Conservation (phyloP, 2,888 invertebrate species). For the Ochropacha duplaris region DNA sequence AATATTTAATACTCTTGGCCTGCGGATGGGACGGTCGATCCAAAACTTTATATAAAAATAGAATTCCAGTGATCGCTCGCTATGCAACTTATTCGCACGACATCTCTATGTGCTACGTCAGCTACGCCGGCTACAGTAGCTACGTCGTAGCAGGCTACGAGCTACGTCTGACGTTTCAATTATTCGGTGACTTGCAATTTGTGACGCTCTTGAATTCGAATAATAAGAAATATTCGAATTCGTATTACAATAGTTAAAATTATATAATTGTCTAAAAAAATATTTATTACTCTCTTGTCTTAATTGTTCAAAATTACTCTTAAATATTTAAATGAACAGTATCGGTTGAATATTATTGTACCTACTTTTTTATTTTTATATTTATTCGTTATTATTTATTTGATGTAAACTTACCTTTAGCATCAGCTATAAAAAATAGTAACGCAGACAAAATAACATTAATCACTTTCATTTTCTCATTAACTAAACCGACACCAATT, state of each 20-base stretch:
- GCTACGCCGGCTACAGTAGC: constrained; percentile 15
- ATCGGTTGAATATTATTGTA: too few species aligned
- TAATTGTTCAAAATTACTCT: too few species aligned
- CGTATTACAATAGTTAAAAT: too few species aligned
- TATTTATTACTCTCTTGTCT: not conserved
- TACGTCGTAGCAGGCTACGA: constrained; percentile 20
- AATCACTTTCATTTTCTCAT: constrained; percentile 33
- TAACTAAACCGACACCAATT: not conserved
- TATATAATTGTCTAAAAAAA: too few species aligned
- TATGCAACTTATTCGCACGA: too few species aligned
- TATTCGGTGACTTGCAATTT: constrained; percentile 32
- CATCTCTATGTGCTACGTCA: constrained; percentile 26
- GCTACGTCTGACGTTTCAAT: constrained; percentile 32
- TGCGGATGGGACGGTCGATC: too few species aligned
- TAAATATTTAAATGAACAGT: not conserved
- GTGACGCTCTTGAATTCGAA: constrained; percentile 10
- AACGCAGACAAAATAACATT: constrained; percentile 29
- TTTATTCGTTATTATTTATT: too few species aligned
- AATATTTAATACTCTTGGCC: too few species aligned
- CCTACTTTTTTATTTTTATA: too few species aligned
- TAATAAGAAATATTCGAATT: too few species aligned
- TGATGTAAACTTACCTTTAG: constrained; percentile 45
- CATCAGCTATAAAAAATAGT: constrained; percentile 33
- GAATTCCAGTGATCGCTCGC: too few species aligned
- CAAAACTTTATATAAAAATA: too few species aligned